Base-by-base conservation (phyloP, 2,113 vertebrate species). In the Python bivittatus region DNA sequence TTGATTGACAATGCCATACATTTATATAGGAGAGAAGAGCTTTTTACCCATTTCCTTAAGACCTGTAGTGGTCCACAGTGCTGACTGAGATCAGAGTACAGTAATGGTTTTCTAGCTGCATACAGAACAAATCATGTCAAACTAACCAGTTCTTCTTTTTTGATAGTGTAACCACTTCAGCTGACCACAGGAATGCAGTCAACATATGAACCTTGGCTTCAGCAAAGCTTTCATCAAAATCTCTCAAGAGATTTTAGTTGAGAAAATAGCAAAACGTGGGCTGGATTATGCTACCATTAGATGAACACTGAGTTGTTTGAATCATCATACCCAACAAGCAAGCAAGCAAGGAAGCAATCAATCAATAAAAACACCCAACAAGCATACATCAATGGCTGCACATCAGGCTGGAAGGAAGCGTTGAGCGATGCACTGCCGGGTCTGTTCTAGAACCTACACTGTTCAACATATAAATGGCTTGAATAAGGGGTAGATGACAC, bases 21-120 rank as follows among this genome's bases (percentile, higher is more conserved):
- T 64, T 86, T 64, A 38, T 88, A n/a, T 57, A 17, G 1, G 88
- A 89, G 93, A 91, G 88, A 89, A 48, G 92, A 44, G 54, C 84
- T 60, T 56, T 95, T 68, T 33, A n/a, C 33, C 86, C 92, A n/a
- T 38, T 88, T 60, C 38, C n/a, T 61, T 53, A 72, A 92, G 90
- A 64, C 52, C 0, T 15, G 58, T 0, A 83, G 88, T 92, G 61
- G 88, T 93, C 79, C 9, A 1, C 0, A 1, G 87, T 89, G 89
- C 79, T 92, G 85, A 17, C 6, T 56, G 22, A 8, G 92, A 84
- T 64, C 84, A 23, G 4, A 13, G 4, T 22, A 42, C 72, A 79
- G 42, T 0, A 48, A 33, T 42, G 4, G 58, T 0, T 13, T 91
- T 87, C 17, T 38, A 6, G 20, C 44, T 15, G 33, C 7, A 3